These are phyloP conservation scores for Tympanoctomys barrerae DNA, from an alignment of 2,797 vertebrate genomes.

Conservation along the genomic window DNA sequence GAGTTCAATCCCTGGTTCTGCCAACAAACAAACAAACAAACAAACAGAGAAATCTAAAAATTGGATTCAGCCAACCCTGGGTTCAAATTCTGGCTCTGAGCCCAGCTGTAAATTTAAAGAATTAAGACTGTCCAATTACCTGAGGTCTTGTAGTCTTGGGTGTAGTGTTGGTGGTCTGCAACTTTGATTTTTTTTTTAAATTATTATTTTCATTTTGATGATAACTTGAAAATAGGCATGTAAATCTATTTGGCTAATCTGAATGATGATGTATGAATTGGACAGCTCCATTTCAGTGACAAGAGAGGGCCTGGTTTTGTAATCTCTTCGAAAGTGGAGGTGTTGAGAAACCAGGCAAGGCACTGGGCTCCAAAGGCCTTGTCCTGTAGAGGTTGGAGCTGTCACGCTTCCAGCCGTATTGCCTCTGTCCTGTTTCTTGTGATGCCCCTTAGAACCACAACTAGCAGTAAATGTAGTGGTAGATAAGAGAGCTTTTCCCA, in stretches of 20 bases:
- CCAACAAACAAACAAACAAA: too few species aligned
- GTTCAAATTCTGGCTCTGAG: slow-evolving; percentile 19
- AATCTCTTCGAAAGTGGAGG: not conserved
- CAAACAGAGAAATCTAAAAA: not conserved
- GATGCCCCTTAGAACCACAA: not conserved
- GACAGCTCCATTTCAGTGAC: not conserved
- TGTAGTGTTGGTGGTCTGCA: not conserved
- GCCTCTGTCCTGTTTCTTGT: not conserved
- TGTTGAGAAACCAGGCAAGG: not conserved
- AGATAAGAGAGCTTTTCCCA: not conserved
- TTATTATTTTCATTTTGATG: slow-evolving; percentile 41
- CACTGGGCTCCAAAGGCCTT: not conserved
- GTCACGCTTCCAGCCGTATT: too few species aligned
- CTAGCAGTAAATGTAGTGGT: not conserved
- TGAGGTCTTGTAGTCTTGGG: not conserved
- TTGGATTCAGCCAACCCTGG: not conserved
- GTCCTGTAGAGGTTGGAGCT: not conserved
- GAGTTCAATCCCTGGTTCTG: too few species aligned
- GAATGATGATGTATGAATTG: not conserved
- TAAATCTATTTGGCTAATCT: not conserved
- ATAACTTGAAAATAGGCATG: slow-evolving; percentile 15
- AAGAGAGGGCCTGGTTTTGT: not conserved
- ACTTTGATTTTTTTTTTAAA: not conserved
- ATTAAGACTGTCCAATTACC: not conserved
- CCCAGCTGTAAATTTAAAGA: not conserved